Percentiles rank a stretch among this genome's conserved stretches.
These are phyloP conservation scores for Pinna nobilis DNA, from an alignment of 1,140 invertebrate genomes.

Conservation along the genomic window DNA sequence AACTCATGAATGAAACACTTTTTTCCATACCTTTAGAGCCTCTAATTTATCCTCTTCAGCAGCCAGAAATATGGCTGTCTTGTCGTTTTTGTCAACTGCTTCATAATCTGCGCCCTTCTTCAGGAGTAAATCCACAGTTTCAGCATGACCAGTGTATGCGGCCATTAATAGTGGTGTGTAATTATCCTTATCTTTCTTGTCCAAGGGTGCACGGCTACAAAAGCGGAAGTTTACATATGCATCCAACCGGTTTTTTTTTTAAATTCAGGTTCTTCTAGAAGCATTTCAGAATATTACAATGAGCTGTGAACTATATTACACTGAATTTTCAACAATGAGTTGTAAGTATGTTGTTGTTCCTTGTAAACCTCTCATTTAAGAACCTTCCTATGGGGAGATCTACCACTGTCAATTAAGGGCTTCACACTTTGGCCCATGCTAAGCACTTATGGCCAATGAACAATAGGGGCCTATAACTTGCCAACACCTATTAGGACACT, in stretches of 20 bases:
- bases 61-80: constrained; percentile 72
- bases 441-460: no score
- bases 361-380: no score
- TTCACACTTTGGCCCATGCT: no score
- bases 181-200: constrained; percentile 73
- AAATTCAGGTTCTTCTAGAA: neutral
- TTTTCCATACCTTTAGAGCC: constrained; percentile 62
- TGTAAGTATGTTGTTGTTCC: no score
- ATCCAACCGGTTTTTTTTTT: neutral
- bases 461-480: no score
- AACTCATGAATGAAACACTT: no score
- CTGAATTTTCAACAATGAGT: no score
- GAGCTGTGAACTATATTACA: neutral
- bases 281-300: neutral
- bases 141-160: constrained; percentile 69
- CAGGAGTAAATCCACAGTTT: constrained; percentile 68
- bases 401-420: no score
- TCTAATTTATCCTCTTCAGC: constrained; percentile 71
- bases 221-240: neutral
- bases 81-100: constrained; percentile 74
- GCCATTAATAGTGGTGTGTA: constrained; percentile 76
- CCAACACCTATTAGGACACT: no score
- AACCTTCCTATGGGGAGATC: no score
- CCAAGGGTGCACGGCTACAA: constrained; percentile 70
- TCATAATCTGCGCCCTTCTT: constrained; percentile 67